These are phyloP conservation scores for Telmatherina bonti DNA, from an alignment of 2,797 vertebrate species.

Conservation along the genomic window DNA sequence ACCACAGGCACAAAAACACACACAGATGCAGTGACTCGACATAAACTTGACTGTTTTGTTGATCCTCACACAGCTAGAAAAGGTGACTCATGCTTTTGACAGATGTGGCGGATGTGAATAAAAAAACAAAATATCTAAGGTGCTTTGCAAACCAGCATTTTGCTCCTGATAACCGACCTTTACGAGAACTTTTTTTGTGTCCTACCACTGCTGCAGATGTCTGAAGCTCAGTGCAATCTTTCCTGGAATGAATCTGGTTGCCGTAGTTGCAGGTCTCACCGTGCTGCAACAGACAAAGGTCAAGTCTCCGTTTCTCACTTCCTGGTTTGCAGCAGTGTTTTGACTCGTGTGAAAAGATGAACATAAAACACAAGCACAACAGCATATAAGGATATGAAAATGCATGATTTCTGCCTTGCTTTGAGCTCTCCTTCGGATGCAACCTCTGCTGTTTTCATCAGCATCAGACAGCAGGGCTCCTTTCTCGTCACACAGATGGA, in stretches of 20 bases:
- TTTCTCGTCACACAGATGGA: constrained; percentile 21
- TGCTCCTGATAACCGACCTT: constrained; percentile 11
- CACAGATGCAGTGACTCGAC: background rate
- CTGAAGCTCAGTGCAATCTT: background rate
- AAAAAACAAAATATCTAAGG: constrained; percentile 3
- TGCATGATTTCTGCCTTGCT: background rate
- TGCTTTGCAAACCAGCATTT: background rate
- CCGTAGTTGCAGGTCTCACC: constrained; percentile 36
- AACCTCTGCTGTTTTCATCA: constrained; percentile 1
- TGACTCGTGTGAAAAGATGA: background rate
- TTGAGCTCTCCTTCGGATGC: background rate
- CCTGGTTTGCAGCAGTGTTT: constrained; percentile 17
- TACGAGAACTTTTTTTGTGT: background rate
- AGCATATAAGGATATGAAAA: background rate
- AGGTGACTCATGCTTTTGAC: background rate
- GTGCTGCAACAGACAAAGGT: constrained; percentile 31
- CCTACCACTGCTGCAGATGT: background rate
- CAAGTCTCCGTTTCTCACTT: constrained; percentile 35
- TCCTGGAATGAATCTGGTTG: constrained; percentile 34
- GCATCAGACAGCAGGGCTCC: constrained; percentile 24
- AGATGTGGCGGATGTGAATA: background rate
- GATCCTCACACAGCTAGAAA: background rate
- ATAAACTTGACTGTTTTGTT: background rate
- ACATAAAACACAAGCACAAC: background rate
- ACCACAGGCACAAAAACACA: background rate